Evolutionary conservation across 2,888 invertebrate species (phyloP), one percentile per base, ranked within the genome.

Genomic region (Eumacrocentrus americanus): DNA sequence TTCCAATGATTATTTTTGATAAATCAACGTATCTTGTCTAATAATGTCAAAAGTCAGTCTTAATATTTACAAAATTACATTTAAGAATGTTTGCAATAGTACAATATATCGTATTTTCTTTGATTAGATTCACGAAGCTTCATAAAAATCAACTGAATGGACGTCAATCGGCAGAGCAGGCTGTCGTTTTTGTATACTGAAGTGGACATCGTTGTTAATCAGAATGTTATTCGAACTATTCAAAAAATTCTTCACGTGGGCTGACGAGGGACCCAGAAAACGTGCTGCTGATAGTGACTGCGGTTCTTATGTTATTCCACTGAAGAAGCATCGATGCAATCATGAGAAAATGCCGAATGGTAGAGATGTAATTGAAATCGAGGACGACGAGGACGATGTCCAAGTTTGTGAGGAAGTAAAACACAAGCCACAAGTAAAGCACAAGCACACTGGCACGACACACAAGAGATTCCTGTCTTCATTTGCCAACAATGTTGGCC

Each of bases 231-330:
- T 75, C 63, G 68, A 71, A 23, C 72, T 72, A 35, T 38, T 78
- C n/a, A 75, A 68, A 53, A 72, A 64, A 51, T 23, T 78, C 0
- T 72, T 78, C 12, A 67, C 70, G 1, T 69, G 71, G 69, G 72
- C 61, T 9, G 78, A 78, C 37, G 70, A 73, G 48, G 47, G 62
- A 2, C 58, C 73, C 2, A 67, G 72, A 14, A 78, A 78, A 54
- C 75, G 77, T 11, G 65, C 63, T 11, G 72, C 70, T 5, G 58
- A 64, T 2, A 23, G 23, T 18, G 67, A 68, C 4, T 60, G 65
- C 0, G 56, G 59, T 1, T 59, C 56, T 50, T 60, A 60, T 11
- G 52, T 14, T 22, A 34, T 47, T 11, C 14, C 68, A 64, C 12
- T 65, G 66, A n/a, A n/a, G n/a, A n/a, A n/a, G n/a, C n/a, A n/a